Evolutionary conservation across 2,797 vertebrate genomes (phyloP).

Genomic region (Lateolabrax maculatus): DNA sequence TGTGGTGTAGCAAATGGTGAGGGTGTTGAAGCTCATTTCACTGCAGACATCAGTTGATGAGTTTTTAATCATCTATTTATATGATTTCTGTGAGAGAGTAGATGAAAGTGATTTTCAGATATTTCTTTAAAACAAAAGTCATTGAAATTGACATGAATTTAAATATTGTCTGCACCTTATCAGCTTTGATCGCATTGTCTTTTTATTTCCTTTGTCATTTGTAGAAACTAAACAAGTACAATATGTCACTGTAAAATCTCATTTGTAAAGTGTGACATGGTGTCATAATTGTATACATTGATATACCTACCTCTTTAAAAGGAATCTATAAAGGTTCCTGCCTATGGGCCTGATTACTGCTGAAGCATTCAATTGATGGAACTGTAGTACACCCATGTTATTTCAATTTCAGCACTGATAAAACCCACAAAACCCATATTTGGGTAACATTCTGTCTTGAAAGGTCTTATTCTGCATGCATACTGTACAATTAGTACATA

Average conservation of each 20-base stretch:
- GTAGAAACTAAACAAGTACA: background rate
- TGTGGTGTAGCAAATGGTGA: slow-evolving; percentile 44
- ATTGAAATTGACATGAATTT: slow-evolving; percentile 42
- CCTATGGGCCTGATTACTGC: background rate
- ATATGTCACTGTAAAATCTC: slow-evolving; percentile 8
- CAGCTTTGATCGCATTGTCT: slow-evolving; percentile 41
- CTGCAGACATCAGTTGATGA: slow-evolving; percentile 67
- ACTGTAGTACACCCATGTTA: background rate
- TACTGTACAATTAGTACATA: too few relatives aligned
- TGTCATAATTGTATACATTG: background rate
- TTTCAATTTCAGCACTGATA: background rate
- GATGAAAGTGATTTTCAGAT: slow-evolving; percentile 59
- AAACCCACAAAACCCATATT: background rate
- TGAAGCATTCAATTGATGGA: background rate
- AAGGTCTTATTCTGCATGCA: background rate
- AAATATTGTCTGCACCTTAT: slow-evolving; percentile 29
- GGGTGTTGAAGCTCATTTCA: slow-evolving; percentile 42
- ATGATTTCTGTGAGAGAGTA: slow-evolving; percentile 40
- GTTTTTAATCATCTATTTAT: slow-evolving; percentile 64
- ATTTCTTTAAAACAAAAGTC: slow-evolving; percentile 26
- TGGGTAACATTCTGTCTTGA: background rate
- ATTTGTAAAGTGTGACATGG: background rate
- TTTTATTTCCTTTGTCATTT: slow-evolving; percentile 11
- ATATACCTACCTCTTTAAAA: background rate
- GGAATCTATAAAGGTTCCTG: background rate